phyloP scores from a whole-genome alignment of 2,888 invertebrate species.

The Catocala sponsa region DNA sequence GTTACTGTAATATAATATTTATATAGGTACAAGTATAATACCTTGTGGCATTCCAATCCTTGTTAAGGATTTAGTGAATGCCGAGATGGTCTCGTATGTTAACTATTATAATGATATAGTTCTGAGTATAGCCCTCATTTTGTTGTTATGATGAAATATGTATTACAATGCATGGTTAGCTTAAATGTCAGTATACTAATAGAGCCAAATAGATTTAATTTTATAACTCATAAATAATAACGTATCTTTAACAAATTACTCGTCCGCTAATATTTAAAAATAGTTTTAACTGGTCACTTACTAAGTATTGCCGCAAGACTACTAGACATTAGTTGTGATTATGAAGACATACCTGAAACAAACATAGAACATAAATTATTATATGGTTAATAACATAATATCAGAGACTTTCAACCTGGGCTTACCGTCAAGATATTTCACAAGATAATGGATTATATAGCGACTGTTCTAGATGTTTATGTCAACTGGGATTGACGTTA shows the following conservation, averaged over 20 bases:
- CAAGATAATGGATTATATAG: too few relatives aligned
- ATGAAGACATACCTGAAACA: conserved; percentile 24
- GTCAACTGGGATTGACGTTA: too few relatives aligned
- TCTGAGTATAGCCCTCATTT: not conserved
- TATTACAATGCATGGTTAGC: too few relatives aligned
- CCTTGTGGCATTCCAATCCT: conserved; percentile 14
- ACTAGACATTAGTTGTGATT: not conserved
- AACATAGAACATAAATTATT: conserved; percentile 4
- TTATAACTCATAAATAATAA: conserved; percentile 1
- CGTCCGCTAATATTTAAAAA: too few relatives aligned
- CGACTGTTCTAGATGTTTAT: too few relatives aligned
- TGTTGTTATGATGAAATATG: not conserved
- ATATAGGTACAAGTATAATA: conserved; percentile 4
- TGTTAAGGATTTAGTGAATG: conserved; percentile 5
- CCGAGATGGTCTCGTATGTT: conserved; percentile 11
- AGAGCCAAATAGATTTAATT: not conserved
- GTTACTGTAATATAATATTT: not conserved
- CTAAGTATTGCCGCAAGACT: not conserved
- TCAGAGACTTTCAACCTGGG: too few relatives aligned
- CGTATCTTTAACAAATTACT: too few relatives aligned
- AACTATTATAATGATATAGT: conserved; percentile 5
- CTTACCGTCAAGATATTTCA: too few relatives aligned
- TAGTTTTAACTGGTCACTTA: not conserved
- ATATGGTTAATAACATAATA: too few relatives aligned
- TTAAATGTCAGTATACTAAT: conserved; percentile 1